phyloP scores from a whole-genome alignment of 2,113 vertebrate species.

The Phrynosoma platyrhinos region DNA sequence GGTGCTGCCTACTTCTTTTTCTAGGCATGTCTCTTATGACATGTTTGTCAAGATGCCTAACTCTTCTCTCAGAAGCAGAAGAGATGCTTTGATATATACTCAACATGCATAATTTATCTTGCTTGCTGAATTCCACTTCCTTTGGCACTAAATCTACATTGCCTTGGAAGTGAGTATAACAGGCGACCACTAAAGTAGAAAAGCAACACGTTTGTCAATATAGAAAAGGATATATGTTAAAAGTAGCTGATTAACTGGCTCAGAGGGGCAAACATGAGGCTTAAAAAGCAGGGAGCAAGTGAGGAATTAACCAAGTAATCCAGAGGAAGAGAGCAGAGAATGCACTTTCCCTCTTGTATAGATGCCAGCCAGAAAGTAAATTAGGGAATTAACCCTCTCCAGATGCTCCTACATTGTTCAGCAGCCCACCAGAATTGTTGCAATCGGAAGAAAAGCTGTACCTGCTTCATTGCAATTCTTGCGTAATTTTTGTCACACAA shows the following conservation, averaged over 20 bases:
- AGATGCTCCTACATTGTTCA: not conserved
- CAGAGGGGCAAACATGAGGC: not conserved
- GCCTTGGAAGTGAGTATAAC: not conserved
- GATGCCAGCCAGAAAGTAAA: not conserved
- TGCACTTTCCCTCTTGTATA: not conserved
- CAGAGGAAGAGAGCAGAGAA: not conserved
- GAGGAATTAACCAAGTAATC: not conserved
- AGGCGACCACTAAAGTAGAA: not conserved
- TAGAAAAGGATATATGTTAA: not conserved
- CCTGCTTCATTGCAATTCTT: not conserved
- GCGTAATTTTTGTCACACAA: not conserved
- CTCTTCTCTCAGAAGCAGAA: not conserved
- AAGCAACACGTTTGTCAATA: not conserved
- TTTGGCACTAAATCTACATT: not conserved
- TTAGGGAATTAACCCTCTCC: too few species aligned
- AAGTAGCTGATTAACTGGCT: conserved; percentile 8
- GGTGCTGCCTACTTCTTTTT: not conserved
- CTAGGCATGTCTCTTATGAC: not conserved
- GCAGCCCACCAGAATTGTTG: not conserved
- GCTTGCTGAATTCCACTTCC: not conserved
- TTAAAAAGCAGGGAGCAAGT: conserved; percentile 1
- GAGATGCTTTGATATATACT: not conserved
- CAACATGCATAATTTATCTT: not conserved
- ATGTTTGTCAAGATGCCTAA: not conserved
- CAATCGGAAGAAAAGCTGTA: not conserved